Conservation (phyloP, 2,797 vertebrate genomes). For the Tapera naevia region DNA sequence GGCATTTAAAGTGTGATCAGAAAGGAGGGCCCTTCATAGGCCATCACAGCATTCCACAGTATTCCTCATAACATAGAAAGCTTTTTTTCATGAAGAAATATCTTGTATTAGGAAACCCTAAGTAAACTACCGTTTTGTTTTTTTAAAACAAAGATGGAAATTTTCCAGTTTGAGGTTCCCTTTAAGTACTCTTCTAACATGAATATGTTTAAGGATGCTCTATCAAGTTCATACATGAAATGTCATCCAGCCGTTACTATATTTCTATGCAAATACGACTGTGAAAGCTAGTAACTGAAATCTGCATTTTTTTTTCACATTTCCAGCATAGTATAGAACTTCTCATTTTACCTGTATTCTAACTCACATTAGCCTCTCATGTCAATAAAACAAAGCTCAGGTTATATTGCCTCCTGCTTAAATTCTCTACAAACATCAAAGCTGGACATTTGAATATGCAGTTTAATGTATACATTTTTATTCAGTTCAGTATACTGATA, state of each 20-base stretch:
- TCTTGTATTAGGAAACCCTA: not conserved
- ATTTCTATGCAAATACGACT: conserved; percentile 70
- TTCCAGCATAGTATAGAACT: conserved; percentile 30
- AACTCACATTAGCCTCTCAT: conserved; percentile 26
- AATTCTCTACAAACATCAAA: conserved; percentile 77
- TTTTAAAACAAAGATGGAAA: not conserved
- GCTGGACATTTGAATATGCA: conserved; percentile 79
- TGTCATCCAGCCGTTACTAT: conserved; percentile 32
- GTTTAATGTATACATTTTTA: conserved; percentile 81
- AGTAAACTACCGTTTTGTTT: not conserved
- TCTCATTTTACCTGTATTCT: conserved; percentile 37
- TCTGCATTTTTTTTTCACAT: conserved; percentile 68
- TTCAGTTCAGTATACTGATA: conserved; percentile 77
- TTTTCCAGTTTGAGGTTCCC: not conserved
- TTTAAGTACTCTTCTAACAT: conserved; percentile 44
- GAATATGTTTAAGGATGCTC: conserved; percentile 52
- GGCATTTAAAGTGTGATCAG: conserved; percentile 21
- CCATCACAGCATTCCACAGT: conserved; percentile 9
- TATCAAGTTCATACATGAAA: conserved; percentile 50
- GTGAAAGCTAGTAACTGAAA: conserved; percentile 61
- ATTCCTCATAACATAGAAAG: conserved; percentile 32
- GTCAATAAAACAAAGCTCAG: conserved; percentile 76
- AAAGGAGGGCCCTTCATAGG: not conserved
- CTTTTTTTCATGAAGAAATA: conserved; percentile 46
- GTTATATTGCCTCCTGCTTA: conserved; percentile 73